Conservation (phyloP, 2,113 vertebrate species). For the Sisor rabdophorus region DNA sequence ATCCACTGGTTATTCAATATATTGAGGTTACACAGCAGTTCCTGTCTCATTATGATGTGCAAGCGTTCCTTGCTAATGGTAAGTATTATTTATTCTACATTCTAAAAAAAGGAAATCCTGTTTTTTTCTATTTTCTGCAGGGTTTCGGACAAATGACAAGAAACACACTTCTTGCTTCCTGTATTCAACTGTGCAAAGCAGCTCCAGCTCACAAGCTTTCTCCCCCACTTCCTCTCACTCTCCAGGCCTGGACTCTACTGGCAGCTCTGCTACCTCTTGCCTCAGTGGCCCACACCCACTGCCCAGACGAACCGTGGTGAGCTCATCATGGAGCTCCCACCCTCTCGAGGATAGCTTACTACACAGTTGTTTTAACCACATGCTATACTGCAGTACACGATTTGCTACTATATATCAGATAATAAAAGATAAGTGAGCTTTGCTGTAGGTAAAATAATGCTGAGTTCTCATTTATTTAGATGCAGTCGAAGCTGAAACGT, state of each 20-base stretch:
- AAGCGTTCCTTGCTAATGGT: no score
- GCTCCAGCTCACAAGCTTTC: slow-evolving; percentile 35
- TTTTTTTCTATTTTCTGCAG: slow-evolving; percentile 21
- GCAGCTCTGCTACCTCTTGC: slow-evolving; percentile 38
- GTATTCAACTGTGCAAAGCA: slow-evolving; percentile 44
- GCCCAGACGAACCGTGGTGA: slow-evolving; percentile 54
- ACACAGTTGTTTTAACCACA: not conserved
- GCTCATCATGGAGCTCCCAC: not conserved
- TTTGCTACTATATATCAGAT: not conserved
- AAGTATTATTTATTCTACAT: not conserved
- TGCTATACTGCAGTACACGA: not conserved
- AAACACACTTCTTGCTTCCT: slow-evolving; percentile 39
- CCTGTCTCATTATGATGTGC: no score
- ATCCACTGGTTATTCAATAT: no score
- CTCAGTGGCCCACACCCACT: slow-evolving; percentile 52
- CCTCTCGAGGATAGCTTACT: not conserved
- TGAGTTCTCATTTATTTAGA: slow-evolving; percentile 43
- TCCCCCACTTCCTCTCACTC: slow-evolving; percentile 38
- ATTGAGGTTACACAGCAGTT: not conserved
- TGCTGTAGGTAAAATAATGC: not conserved
- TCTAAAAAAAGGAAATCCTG: not conserved
- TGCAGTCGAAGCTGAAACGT: slow-evolving; percentile 49
- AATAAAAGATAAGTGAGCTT: not conserved
- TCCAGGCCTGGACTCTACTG: slow-evolving; percentile 53
- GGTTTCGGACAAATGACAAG: slow-evolving; percentile 40